Conservation (phyloP, 1,140 invertebrate genomes). For the Plectus sambesii region DNA sequence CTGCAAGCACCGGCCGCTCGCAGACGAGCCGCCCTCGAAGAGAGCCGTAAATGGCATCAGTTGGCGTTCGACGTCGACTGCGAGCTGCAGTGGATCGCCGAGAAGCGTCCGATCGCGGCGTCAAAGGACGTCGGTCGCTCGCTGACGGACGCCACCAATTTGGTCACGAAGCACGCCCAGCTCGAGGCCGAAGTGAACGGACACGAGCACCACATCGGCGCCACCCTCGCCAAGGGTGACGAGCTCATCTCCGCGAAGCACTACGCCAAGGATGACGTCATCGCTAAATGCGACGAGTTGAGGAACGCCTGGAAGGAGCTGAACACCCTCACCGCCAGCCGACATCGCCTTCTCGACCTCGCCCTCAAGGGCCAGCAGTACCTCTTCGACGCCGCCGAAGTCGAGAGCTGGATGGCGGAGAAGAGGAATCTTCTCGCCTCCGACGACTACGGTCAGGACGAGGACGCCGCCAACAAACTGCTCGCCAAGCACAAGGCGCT, state of each 20-base stretch:
- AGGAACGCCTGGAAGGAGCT: constrained; percentile 26
- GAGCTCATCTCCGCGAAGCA: constrained; percentile 59
- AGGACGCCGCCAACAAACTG: constrained; percentile 74
- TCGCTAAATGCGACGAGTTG: constrained; percentile 48
- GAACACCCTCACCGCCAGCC: constrained; percentile 15
- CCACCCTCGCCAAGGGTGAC: constrained; percentile 62
- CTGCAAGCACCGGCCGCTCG: constrained; percentile 11
- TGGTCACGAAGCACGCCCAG: constrained; percentile 84
- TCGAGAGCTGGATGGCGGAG: constrained; percentile 81
- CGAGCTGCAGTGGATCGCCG: constrained; percentile 88
- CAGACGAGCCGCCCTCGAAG: constrained; percentile 67
- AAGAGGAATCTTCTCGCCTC: constrained; percentile 59
- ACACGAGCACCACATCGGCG: constrained; percentile 67
- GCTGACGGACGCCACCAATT: constrained; percentile 76
- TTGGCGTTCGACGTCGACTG: constrained; percentile 83
- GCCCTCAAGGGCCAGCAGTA: constrained; percentile 39
- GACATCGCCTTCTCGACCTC: constrained; percentile 28
- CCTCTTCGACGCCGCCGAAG: constrained; percentile 66
- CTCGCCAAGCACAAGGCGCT: constrained; percentile 76
- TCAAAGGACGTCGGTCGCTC: constrained; percentile 60
- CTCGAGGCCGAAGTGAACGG: constrained; percentile 70
- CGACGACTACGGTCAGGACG: constrained; percentile 70
- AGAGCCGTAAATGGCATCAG: constrained; percentile 75
- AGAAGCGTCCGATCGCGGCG: constrained; percentile 66
- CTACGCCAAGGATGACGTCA: constrained; percentile 62